Conservation (phyloP, 2,797 vertebrate genomes). For the Gymnothorax reevesii region DNA sequence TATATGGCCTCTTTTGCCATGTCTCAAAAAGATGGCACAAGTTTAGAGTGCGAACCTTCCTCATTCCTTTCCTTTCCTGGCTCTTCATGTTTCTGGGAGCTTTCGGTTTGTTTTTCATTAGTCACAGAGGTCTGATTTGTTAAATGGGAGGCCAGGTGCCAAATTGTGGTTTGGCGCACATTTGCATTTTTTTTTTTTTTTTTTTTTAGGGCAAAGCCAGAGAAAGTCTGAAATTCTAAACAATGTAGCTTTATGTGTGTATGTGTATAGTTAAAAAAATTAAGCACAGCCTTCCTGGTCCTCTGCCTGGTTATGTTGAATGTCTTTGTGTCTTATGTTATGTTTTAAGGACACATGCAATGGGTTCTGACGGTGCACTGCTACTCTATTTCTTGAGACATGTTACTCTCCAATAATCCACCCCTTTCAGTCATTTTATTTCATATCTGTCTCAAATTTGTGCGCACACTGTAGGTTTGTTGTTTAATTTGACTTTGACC, state of each 20-base stretch:
- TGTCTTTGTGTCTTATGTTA: not conserved
- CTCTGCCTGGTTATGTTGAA: slow-evolving; percentile 8
- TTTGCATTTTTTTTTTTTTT: slow-evolving; percentile 61
- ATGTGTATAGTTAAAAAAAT: slow-evolving; percentile 36
- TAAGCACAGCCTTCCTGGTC: slow-evolving; percentile 23
- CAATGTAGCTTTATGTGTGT: slow-evolving; percentile 34
- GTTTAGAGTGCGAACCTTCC: slow-evolving; percentile 41
- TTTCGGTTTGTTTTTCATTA: slow-evolving; percentile 65
- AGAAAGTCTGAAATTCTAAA: slow-evolving; percentile 59
- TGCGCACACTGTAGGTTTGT: not conserved
- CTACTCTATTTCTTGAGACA: not conserved
- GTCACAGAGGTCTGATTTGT: slow-evolving; percentile 72
- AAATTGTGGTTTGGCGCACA: slow-evolving; percentile 66
- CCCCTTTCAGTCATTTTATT: slow-evolving; percentile 17
- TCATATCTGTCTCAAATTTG: not conserved
- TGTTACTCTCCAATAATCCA: not conserved
- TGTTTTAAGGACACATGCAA: not conserved
- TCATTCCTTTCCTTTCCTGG: slow-evolving; percentile 57
- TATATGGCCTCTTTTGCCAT: not conserved
- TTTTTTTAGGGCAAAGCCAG: slow-evolving; percentile 54
- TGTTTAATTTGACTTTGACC: not conserved
- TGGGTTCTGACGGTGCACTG: not conserved
- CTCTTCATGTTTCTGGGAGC: slow-evolving; percentile 52
- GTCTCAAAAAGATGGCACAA: not conserved
- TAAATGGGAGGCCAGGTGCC: slow-evolving; percentile 66